Evolutionary conservation across 2,797 vertebrate genomes (phyloP).

Genomic region (Prionace glauca): DNA sequence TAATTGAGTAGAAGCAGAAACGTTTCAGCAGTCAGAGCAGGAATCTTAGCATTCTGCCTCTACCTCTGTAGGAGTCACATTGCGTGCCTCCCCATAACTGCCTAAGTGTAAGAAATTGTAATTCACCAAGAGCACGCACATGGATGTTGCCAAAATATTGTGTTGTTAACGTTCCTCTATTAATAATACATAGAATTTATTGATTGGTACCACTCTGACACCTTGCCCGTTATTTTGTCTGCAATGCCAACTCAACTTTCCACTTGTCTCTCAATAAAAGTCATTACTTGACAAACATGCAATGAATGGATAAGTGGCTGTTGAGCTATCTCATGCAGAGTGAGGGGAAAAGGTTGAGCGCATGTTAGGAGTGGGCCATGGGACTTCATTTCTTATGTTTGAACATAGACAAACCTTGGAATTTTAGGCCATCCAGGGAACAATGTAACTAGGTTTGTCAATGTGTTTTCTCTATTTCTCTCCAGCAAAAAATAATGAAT

Average conservation of each 20-base stretch:
- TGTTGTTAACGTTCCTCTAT: background rate
- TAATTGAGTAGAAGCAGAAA: too few species aligned
- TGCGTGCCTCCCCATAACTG: background rate
- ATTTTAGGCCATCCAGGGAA: too few species aligned
- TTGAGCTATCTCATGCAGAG: background rate
- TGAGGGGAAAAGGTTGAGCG: background rate
- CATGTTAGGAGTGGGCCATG: too few species aligned
- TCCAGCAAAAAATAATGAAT: background rate
- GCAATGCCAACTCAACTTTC: background rate
- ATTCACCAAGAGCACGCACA: background rate
- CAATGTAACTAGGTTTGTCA: too few species aligned
- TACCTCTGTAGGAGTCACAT: background rate
- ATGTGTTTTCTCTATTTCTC: background rate
- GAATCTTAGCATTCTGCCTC: background rate
- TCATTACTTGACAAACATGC: background rate
- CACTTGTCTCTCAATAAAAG: background rate
- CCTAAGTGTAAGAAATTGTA: background rate
- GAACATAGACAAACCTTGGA: background rate
- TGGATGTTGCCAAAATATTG: background rate
- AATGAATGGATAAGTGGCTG: background rate
- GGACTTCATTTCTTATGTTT: background rate
- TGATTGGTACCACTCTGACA: background rate
- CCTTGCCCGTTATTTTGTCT: background rate
- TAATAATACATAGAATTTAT: background rate
- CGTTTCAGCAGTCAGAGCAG: background rate